Percentiles rank a stretch among this genome's conserved stretches.
Conservation (phyloP, 2,888 invertebrate genomes). For the Herminia tarsipennalis region DNA sequence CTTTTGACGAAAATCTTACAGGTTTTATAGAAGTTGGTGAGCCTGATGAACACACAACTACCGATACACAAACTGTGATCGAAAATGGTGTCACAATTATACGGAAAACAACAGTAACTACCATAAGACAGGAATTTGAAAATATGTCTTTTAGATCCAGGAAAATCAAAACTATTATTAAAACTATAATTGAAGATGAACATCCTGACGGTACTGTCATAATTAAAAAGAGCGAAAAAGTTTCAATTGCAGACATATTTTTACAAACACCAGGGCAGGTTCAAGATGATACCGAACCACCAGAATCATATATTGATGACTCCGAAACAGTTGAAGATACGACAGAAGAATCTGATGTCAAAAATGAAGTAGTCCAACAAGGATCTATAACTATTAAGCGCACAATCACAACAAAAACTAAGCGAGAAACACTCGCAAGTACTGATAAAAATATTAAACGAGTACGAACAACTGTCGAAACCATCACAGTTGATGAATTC, state of each 20-base stretch:
- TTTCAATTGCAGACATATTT: slow-evolving; percentile 71
- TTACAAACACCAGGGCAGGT: slow-evolving; percentile 47
- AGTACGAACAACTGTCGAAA: slow-evolving; percentile 85
- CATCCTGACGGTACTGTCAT: slow-evolving; percentile 74
- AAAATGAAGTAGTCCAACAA: slow-evolving; percentile 67
- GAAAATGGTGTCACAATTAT: slow-evolving; percentile 64
- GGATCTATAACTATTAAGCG: slow-evolving; percentile 69
- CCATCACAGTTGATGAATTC: slow-evolving; percentile 75
- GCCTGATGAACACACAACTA: slow-evolving; percentile 58
- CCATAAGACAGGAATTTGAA: slow-evolving; percentile 68
- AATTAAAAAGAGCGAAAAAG: slow-evolving; percentile 75
- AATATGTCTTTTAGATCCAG: slow-evolving; percentile 53
- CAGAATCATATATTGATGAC: slow-evolving; percentile 61
- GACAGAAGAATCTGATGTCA: slow-evolving; percentile 71
- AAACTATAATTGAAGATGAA: slow-evolving; percentile 70
- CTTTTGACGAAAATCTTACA: slow-evolving; percentile 64
- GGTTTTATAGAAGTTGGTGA: slow-evolving; percentile 60
- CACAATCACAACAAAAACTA: slow-evolving; percentile 77
- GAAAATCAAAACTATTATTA: slow-evolving; percentile 71
- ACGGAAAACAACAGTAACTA: slow-evolving; percentile 70
- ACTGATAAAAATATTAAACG: slow-evolving; percentile 82
- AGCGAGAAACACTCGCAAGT: slow-evolving; percentile 79
- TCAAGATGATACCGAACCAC: slow-evolving; percentile 46
- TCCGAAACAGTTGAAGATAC: slow-evolving; percentile 73
- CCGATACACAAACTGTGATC: slow-evolving; percentile 51